Evolutionary conservation across 2,797 vertebrate species (phyloP).

Genomic region (Pyrocephalus nanus): DNA sequence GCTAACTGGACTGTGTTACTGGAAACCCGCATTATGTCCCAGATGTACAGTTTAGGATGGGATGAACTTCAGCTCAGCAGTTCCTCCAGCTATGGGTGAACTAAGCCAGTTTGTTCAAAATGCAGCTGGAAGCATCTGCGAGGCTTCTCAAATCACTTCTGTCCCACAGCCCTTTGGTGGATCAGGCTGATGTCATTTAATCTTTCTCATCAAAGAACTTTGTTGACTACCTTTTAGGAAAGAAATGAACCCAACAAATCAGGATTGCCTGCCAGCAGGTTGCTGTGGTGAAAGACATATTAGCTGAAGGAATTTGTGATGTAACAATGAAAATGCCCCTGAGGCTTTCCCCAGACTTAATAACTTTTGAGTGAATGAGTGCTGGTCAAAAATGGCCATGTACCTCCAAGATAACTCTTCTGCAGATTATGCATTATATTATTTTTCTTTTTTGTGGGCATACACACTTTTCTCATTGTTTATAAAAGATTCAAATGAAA

Average conservation of each 20-base stretch:
- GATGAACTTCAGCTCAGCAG: not conserved
- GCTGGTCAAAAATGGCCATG: not conserved
- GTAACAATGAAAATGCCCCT: slow-evolving; percentile 57
- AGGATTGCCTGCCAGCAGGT: slow-evolving; percentile 49
- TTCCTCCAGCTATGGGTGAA: fast-evolving
- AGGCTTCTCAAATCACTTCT: not conserved
- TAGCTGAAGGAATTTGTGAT: slow-evolving; percentile 47
- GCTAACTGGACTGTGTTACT: not conserved
- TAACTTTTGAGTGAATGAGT: not conserved
- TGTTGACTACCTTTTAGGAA: slow-evolving; percentile 12
- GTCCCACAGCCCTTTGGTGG: not conserved
- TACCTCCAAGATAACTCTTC: not conserved
- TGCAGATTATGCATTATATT: not conserved
- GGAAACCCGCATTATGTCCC: not conserved
- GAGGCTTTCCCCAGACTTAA: slow-evolving; percentile 65
- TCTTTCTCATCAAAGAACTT: not conserved
- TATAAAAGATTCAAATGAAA: not conserved
- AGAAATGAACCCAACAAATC: slow-evolving; percentile 69
- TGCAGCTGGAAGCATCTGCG: not conserved
- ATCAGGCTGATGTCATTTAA: not conserved
- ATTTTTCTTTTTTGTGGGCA: not conserved
- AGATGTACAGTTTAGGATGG: not conserved
- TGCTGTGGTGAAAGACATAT: slow-evolving; percentile 56
- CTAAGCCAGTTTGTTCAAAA: fast-evolving
- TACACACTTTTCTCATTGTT: not conserved